phyloP scores from a whole-genome alignment of 2,113 vertebrate genomes.

The Rhea americana region DNA sequence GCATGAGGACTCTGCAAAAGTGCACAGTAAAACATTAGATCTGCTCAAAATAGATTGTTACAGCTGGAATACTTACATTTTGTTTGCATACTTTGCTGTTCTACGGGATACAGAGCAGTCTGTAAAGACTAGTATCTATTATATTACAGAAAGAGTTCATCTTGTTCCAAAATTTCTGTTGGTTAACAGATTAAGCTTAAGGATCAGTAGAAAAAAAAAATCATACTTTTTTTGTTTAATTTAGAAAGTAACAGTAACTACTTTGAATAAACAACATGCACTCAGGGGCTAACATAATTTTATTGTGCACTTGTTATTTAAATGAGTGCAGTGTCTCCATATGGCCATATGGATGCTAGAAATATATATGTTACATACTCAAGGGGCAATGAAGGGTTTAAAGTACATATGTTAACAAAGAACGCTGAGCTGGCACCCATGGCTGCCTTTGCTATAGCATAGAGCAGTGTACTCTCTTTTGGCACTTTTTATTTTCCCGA shows the following conservation, averaged over 20 bases:
- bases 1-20: background rate
- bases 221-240: background rate
- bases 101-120: background rate
- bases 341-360: conserved; percentile 39
- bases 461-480: background rate
- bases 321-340: conserved; percentile 53
- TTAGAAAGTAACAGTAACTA: conserved; percentile 4
- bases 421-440: conserved; percentile 14
- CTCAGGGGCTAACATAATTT: conserved; percentile 44
- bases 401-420: conserved; percentile 55
- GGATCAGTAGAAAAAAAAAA: background rate
- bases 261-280: conserved; percentile 26
- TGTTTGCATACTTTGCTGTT: background rate
- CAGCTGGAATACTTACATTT: background rate
- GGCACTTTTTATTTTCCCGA: background rate
- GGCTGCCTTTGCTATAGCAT: background rate
- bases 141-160: background rate
- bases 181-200: background rate
- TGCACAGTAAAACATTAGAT: background rate
- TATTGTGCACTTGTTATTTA: conserved; percentile 53
- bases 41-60: background rate
- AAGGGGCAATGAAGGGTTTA: conserved; percentile 42
- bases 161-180: background rate
- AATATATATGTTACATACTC: conserved; percentile 32
- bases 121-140: background rate